Evolutionary conservation across 2,113 vertebrate species (phyloP).

Genomic region (Tamias sibiricus): DNA sequence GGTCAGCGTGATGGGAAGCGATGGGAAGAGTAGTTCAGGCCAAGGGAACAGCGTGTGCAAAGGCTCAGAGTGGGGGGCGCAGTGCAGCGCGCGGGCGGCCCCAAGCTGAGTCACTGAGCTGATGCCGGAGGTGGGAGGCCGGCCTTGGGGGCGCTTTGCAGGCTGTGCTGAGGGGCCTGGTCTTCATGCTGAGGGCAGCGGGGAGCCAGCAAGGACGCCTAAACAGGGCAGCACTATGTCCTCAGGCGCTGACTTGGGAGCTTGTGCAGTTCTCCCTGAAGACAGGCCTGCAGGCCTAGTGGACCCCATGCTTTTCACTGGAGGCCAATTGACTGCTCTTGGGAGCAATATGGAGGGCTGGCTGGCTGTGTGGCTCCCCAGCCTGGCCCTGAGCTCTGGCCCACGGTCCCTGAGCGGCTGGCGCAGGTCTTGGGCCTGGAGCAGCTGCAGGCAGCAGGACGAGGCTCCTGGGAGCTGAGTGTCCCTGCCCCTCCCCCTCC

Average conservation of each 20-base stretch:
- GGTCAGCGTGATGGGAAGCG: background rate
- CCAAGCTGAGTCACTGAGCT: background rate
- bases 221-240: background rate
- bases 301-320: rapidly evolving
- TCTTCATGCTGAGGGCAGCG: background rate
- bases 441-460: background rate
- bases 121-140: background rate
- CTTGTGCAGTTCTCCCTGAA: background rate
- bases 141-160: no score
- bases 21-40: background rate
- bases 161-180: background rate
- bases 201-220: background rate
- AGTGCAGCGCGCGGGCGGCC: background rate
- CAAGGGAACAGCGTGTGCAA: background rate
- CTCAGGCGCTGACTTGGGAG: background rate
- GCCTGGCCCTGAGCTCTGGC: background rate
- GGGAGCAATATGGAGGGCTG: rapidly evolving
- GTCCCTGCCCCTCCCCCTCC: background rate
- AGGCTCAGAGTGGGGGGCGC: background rate
- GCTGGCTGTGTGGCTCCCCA: rapidly evolving
- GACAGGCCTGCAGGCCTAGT: background rate
- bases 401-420: rapidly evolving
- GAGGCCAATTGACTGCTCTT: background rate
- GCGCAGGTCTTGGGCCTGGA: background rate
- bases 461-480: background rate